These are phyloP conservation scores for Lasioglossum oenotherae DNA, from an alignment of 2,888 invertebrate genomes.

Conservation along the genomic window DNA sequence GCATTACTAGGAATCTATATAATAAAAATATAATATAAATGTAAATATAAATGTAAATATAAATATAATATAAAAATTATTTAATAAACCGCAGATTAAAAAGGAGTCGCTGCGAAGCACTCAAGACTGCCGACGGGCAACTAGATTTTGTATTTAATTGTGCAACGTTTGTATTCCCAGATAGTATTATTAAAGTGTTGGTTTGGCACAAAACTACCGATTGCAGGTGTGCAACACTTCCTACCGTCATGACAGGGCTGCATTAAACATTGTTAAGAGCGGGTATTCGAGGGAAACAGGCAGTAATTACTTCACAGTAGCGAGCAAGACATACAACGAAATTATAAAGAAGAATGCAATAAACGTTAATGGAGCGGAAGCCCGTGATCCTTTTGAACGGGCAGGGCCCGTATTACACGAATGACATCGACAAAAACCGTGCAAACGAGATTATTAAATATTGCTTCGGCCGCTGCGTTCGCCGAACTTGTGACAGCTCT, in stretches of 20 bases:
- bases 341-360: constrained; percentile 4
- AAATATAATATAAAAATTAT: too few relatives aligned
- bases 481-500: not conserved
- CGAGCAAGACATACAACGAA: not conserved
- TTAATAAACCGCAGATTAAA: not conserved
- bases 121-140: not conserved
- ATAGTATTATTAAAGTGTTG: not conserved
- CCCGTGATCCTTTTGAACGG: not conserved
- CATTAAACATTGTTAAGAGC: not conserved
- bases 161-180: not conserved
- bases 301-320: not conserved
- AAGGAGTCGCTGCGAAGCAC: not conserved
- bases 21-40: too few relatives aligned
- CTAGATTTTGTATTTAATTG: not conserved
- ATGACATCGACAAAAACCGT: constrained; percentile 4
- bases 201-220: not conserved
- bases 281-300: not conserved
- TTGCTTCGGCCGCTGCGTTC: not conserved
- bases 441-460: not conserved
- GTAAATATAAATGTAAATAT: too few relatives aligned
- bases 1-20: not conserved
- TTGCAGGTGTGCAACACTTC: not conserved
- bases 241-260: not conserved
- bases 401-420: not conserved
- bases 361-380: not conserved